Conservation (phyloP, 2,888 invertebrate genomes). For the Dascillus cervinus region DNA sequence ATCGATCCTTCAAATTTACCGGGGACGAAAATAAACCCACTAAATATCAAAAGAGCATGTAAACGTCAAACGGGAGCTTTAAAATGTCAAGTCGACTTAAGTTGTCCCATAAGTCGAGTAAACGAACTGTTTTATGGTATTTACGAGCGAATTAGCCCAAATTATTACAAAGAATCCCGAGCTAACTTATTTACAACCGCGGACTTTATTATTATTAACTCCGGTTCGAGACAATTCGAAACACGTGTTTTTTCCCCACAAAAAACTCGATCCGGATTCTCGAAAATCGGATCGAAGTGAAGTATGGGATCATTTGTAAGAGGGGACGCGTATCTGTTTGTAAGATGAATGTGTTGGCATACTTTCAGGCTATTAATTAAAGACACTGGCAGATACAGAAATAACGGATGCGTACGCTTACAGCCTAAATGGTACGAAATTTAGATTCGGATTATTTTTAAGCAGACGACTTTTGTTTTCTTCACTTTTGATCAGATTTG, state of each 20-base stretch:
- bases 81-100: conserved; percentile 17
- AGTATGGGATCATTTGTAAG: conserved; percentile 35
- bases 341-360: conserved; percentile 38
- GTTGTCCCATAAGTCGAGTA: conserved; percentile 29
- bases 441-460: too few relatives aligned
- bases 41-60: conserved; percentile 14
- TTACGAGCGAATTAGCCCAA: conserved; percentile 37
- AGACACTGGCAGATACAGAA: conserved; percentile 34
- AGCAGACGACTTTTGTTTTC: too few relatives aligned
- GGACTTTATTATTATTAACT: conserved; percentile 31
- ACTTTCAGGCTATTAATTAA: conserved; percentile 38
- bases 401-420: too few relatives aligned
- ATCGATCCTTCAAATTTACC: too few relatives aligned
- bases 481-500: too few relatives aligned
- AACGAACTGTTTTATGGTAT: conserved; percentile 36
- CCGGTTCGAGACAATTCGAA: conserved; percentile 13
- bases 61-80: conserved; percentile 20
- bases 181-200: conserved; percentile 30
- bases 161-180: conserved; percentile 31
- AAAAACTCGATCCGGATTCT: conserved; percentile 5
- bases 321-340: conserved; percentile 27
- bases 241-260: background rate
- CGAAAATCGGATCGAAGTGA: too few relatives aligned
- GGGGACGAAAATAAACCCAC: too few relatives aligned
- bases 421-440: too few relatives aligned